phyloP scores from a whole-genome alignment of 1,140 invertebrate species.

The Leptinotarsa texana region DNA sequence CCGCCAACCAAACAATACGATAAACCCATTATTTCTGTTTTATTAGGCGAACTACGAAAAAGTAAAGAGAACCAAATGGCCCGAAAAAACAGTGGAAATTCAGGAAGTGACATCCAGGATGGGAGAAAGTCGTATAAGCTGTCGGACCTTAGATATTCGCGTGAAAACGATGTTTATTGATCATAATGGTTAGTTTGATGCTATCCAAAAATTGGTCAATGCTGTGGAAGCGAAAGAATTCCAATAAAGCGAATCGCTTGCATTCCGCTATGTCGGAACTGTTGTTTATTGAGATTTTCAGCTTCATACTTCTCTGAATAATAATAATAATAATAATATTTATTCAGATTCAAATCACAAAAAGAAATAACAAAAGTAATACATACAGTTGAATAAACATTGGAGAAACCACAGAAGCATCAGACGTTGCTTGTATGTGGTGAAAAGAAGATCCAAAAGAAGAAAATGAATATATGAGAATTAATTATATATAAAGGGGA shows the following conservation, averaged over 20 bases:
- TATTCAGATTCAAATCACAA: no score
- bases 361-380: no score
- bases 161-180: slow-evolving; percentile 47
- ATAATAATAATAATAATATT: no score
- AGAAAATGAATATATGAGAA: no score
- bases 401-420: no score
- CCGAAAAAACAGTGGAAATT: slow-evolving; percentile 21
- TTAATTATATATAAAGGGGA: no score
- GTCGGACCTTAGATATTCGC: slow-evolving; percentile 27
- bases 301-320: no score
- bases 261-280: slow-evolving; percentile 36
- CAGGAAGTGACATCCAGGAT: slow-evolving; percentile 10
- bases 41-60: slow-evolving; percentile 10
- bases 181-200: slow-evolving; percentile 50
- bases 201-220: slow-evolving; percentile 45
- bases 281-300: background rate
- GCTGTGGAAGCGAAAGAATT: slow-evolving; percentile 47
- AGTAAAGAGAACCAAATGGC: slow-evolving; percentile 23
- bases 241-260: slow-evolving; percentile 45
- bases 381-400: no score
- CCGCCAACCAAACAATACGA: background rate
- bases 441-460: no score
- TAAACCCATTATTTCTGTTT: slow-evolving; percentile 7
- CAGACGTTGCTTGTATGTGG: no score
- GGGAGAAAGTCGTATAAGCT: slow-evolving; percentile 24